phyloP scores from a whole-genome alignment of 30 jellyfish, hydroid and myxozoan species.

The Hydra vulgaris region DNA sequence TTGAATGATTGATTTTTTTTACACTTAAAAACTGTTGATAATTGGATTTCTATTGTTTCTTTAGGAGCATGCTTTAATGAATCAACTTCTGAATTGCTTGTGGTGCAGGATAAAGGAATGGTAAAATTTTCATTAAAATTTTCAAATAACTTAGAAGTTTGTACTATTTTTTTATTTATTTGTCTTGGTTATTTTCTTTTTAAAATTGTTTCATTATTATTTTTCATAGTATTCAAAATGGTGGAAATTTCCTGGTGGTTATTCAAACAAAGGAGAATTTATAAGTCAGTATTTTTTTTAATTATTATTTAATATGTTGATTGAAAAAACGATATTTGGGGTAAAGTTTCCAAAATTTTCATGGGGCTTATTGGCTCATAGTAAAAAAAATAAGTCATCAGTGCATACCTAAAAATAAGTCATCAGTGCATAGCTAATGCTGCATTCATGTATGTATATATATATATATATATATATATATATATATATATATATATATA shows the following conservation, averaged over 20 bases:
- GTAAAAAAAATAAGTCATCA: no score
- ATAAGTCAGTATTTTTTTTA: constrained; percentile 28
- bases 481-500: no score
- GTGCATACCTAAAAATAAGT: no score
- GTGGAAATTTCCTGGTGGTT: constrained; percentile 97
- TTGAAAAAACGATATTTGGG: no score
- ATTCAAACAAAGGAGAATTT: constrained; percentile 65
- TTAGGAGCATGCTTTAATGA: constrained; percentile 34
- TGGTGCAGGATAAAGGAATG: constrained; percentile 76
- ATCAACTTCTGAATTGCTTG: constrained; percentile 44
- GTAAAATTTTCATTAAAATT: background rate
- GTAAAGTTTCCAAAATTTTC: no score
- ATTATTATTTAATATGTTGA: background rate
- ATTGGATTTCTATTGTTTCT: no score
- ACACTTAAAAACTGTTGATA: no score
- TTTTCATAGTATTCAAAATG: constrained; percentile 23
- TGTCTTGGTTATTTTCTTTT: background rate
- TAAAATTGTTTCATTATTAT: background rate
- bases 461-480: no score
- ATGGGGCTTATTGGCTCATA: no score
- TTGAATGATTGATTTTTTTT: no score
- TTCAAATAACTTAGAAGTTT: background rate
- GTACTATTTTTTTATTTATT: background rate
- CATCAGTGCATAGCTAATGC: no score
- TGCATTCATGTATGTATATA: no score